Percentiles rank a stretch among this genome's conserved stretches.
Conservation (phyloP, 2,113 vertebrate genomes). For the Dasyprocta punctata region DNA sequence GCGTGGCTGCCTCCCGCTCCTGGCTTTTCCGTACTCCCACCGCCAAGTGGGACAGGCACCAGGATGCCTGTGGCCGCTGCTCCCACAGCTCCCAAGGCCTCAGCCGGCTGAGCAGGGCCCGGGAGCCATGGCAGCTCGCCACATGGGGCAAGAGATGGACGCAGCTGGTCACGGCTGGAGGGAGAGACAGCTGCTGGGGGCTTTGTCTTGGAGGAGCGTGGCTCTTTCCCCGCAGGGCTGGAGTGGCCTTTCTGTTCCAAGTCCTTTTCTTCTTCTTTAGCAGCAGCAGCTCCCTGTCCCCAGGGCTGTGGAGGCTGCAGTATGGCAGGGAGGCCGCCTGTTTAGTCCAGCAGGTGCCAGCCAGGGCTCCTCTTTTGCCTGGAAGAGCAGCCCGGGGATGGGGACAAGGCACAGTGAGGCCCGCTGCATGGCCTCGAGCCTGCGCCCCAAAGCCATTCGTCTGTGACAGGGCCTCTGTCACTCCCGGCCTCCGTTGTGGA, state of each 20-base stretch:
- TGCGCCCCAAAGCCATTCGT: background rate
- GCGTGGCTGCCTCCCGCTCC: background rate
- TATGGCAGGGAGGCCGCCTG: background rate
- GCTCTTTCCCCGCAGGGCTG: background rate
- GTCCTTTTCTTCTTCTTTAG: constrained; percentile 33
- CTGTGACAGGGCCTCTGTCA: background rate
- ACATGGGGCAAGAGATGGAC: background rate
- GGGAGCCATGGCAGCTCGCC: background rate
- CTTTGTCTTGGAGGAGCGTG: background rate
- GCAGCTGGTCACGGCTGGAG: background rate
- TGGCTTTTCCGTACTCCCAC: background rate
- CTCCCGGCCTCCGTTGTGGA: constrained; percentile 59
- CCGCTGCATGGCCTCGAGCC: background rate
- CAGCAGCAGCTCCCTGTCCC: constrained; percentile 1
- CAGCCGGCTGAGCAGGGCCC: background rate
- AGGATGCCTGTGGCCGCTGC: background rate
- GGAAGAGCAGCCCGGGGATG: constrained; percentile 49
- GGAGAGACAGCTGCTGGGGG: background rate
- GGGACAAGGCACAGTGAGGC: background rate
- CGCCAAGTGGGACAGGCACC: background rate
- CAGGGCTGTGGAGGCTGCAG: background rate
- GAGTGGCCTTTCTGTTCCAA: background rate
- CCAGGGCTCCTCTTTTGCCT: constrained; percentile 58
- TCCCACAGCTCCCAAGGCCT: background rate
- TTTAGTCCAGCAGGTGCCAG: background rate